Evolutionary conservation across 2,113 vertebrate genomes (phyloP), one percentile per base, ranked within the genome.

Genomic region (Salvelinus fontinalis): DNA sequence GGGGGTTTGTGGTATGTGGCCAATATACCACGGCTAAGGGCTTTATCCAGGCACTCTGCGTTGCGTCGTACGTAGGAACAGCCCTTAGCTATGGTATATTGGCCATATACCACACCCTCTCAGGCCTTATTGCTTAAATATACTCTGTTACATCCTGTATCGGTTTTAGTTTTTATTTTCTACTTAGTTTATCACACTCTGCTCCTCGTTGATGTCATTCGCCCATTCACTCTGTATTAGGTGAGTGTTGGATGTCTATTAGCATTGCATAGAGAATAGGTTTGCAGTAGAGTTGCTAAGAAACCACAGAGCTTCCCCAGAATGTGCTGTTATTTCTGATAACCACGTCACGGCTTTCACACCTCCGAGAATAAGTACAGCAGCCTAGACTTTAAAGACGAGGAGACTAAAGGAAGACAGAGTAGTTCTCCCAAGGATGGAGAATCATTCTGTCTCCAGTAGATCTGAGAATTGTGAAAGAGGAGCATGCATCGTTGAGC

Each of bases 311-410:
- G 64, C 82, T 87, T 89, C 77, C 84, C 77, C 76, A 80, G 83
- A 81, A 83, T 51, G 74, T 79, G 78, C 81, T 83, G 90, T 93
- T 92, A 93, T 93, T 93, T 92, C 87, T 90, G 91, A 92, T 88
- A 89, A 89, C 82, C 72, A 85, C 90, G 84, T 92, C 90, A 91
- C 73, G 78, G 82, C 85, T 83, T 88, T 93, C 91, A 89, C 92
- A 93, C 91, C 82, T 93, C 87, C 48, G 84, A 87, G 79, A 90
- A 90, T 89, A 92, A 90, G 83, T 67, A 65, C 73, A 71, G 75
- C 65, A 69, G 78, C 77, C 77, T 74, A 78, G 78, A 81, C 80
- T 80, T 81, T 85, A 83, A 76, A 78, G 70, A 84, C 60, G 29
- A 80, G 79, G 73, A 49, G 39, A 16, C 29, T 6, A 44, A n/a